Base-by-base conservation (phyloP, 64 coral and sea anemone genomes). In the Stichodactyla helianthus region DNA sequence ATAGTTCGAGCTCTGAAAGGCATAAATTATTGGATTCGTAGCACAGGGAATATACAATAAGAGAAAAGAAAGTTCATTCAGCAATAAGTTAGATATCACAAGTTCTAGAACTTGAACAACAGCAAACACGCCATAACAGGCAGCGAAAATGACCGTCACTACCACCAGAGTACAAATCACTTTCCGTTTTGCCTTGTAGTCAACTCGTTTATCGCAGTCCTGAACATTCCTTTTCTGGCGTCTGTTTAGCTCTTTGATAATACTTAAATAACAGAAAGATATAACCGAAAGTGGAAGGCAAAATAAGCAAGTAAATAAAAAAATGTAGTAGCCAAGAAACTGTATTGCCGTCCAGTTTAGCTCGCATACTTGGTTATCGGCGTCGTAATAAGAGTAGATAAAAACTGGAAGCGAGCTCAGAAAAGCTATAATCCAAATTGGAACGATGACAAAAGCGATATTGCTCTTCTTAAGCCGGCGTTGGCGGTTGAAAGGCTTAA, bases 1-100 rank as follows among this genome's bases (percentile, higher is more conserved):
- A 57, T 89, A 89, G 22, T 84, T 89, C 9, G 79, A 55, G 71
- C 79, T 88, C 77, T 88, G 87, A 63, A 88, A 88, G 5, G 77
- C 87, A 27, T 88, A 88, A 11, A 88, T 16, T 0, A 88, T 28
- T 17, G 87, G 87, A 16, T 88, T 88, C 4, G 67, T 31, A 18
- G 53, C 57, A 18, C 70, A 88, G 2, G 71, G 57, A 54, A 74
- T 7, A 35, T 79, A 79, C n/a, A 88, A 28, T 18, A 88, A 60
- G 4, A 74, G 20, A 54, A 71, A 71, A 31, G 62, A 52, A 14
- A 86, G 9, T 15, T 71, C 85, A 74, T 71, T 86, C 2, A 20
- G 35, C 19, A 74, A 11, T 7, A 5, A 7, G 12, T 12, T 25
- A 17, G 22, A 71, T 76, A 16, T 3, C 14, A 52, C 17, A 5